Percentiles rank a stretch among this genome's conserved stretches.
These are phyloP conservation scores for Brachypterus glaber DNA, from an alignment of 2,888 invertebrate species.

Conservation along the genomic window DNA sequence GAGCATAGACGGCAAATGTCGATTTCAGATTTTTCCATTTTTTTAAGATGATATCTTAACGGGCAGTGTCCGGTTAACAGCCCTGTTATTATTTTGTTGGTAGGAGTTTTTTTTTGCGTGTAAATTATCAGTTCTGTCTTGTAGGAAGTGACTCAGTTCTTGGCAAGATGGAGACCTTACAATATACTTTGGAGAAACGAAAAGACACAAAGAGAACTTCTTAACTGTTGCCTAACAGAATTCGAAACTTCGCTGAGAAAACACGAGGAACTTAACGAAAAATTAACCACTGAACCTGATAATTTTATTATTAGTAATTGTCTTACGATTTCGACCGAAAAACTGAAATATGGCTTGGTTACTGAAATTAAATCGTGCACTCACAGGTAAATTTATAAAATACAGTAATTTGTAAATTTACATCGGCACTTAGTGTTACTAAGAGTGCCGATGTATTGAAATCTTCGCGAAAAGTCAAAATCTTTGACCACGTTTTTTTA, in stretches of 20 bases:
- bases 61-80: no score
- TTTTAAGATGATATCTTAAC: no score
- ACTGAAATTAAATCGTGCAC: constrained; percentile 68
- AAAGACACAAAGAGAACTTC: constrained; percentile 65
- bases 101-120: no score
- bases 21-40: no score
- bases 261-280: constrained; percentile 67
- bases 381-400: constrained; percentile 31
- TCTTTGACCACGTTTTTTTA: no score
- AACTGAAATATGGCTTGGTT: constrained; percentile 74
- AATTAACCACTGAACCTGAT: constrained; percentile 63
- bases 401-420: no score
- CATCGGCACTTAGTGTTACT: no score
- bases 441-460: no score
- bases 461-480: no score
- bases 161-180: constrained; percentile 81
- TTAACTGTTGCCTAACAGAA: constrained; percentile 63
- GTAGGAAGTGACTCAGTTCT: constrained; percentile 72
- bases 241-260: constrained; percentile 66
- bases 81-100: no score
- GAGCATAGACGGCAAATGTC: no score
- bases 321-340: constrained; percentile 70
- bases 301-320: constrained; percentile 60
- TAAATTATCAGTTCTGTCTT: no score
- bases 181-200: constrained; percentile 82